Evolutionary conservation across 2,797 vertebrate genomes (phyloP).

Genomic region (Hyperoplus immaculatus): DNA sequence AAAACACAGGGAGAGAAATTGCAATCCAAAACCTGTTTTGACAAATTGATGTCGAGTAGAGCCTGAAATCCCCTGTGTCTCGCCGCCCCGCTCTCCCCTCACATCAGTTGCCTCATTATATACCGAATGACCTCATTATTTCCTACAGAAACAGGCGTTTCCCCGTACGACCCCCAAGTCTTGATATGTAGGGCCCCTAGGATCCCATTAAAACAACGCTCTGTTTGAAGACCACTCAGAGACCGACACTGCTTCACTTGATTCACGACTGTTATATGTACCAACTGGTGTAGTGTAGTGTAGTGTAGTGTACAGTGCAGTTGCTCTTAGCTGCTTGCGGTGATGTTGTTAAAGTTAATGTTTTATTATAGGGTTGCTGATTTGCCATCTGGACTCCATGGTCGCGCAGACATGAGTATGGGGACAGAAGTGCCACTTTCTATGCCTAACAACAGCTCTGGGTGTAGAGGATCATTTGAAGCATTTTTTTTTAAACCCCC

Average conservation of each 20-base stretch:
- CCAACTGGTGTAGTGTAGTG: constrained; percentile 66
- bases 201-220: constrained; percentile 76
- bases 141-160: constrained; percentile 73
- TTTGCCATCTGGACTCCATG: constrained; percentile 76
- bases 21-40: constrained; percentile 61
- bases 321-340: constrained; percentile 57
- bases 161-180: constrained; percentile 58
- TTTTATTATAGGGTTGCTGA: constrained; percentile 73
- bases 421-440: constrained; percentile 32
- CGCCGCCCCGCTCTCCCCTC: constrained; percentile 5
- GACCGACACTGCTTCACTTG: constrained; percentile 61
- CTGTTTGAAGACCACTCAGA: constrained; percentile 74
- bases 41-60: constrained; percentile 68
- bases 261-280: constrained; percentile 65
- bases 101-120: constrained; percentile 78
- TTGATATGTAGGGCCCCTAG: constrained; percentile 70
- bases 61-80: constrained; percentile 63
- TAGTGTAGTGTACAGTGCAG: not conserved
- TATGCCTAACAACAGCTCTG: constrained; percentile 34
- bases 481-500: not conserved
- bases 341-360: constrained; percentile 75
- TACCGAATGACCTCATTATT: constrained; percentile 80
- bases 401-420: constrained; percentile 35
- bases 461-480: constrained; percentile 26
- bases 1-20: constrained; percentile 42